These are phyloP conservation scores for Zaprionus bogoriensis DNA, from an alignment of 2,888 invertebrate genomes.

Conservation along the genomic window DNA sequence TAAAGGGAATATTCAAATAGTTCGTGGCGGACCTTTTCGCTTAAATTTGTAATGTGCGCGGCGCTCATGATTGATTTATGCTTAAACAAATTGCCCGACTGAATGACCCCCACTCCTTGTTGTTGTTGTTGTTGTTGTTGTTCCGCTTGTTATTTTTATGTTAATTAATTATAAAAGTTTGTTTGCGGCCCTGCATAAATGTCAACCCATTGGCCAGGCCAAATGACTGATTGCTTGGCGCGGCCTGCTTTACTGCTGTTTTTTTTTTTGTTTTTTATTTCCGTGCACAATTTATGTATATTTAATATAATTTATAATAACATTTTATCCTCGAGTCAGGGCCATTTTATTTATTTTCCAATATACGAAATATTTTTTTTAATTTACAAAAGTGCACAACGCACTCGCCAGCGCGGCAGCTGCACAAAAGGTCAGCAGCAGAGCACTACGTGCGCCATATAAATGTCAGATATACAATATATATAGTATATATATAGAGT, in stretches of 20 bases:
- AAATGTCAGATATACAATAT: too few relatives aligned
- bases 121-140: not conserved
- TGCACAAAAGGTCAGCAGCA: constrained; percentile 27
- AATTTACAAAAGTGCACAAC: constrained; percentile 59
- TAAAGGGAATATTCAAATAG: constrained; percentile 32
- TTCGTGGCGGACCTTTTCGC: constrained; percentile 34
- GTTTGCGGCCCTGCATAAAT: constrained; percentile 52
- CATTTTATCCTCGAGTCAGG: constrained; percentile 47
- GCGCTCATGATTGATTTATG: constrained; percentile 68
- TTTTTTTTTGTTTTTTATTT: constrained; percentile 27
- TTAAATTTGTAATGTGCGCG: constrained; percentile 53
- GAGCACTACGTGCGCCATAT: constrained; percentile 6
- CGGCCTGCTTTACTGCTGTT: too few relatives aligned
- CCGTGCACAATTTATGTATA: constrained; percentile 55
- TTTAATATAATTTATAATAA: constrained; percentile 69
- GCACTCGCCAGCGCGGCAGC: constrained; percentile 18
- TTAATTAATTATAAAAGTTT: constrained; percentile 76
- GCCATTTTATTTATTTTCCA: constrained; percentile 30
- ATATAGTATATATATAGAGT: not conserved
- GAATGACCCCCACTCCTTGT: not conserved
- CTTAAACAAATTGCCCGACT: constrained; percentile 47
- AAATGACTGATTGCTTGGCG: constrained; percentile 59
- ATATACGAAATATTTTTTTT: constrained; percentile 29
- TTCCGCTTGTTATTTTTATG: constrained; percentile 48
- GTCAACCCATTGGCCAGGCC: constrained; percentile 50